These are phyloP conservation scores for Momotus momota DNA, from an alignment of 2,797 vertebrate species.

Conservation along the genomic window DNA sequence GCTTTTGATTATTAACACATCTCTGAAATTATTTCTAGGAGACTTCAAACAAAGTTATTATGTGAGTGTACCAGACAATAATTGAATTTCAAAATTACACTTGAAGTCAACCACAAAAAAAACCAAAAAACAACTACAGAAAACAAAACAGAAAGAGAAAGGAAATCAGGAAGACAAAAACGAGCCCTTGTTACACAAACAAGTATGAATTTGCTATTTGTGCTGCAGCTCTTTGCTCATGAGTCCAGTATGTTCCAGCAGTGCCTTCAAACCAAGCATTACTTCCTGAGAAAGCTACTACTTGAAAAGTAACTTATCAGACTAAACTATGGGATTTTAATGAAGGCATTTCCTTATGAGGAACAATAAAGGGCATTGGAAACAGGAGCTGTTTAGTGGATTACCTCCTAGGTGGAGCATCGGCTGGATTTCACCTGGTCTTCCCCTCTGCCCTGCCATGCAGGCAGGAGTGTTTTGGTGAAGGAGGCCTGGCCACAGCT, in stretches of 20 bases:
- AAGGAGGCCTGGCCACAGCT: neutral
- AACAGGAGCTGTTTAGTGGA: neutral
- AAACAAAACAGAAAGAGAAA: neutral
- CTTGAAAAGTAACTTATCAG: neutral
- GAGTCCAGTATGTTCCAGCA: neutral
- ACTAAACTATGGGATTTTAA: neutral
- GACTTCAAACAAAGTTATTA: neutral
- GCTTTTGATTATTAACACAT: neutral
- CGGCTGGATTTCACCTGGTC: neutral
- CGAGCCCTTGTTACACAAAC: neutral
- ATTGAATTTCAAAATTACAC: neutral
- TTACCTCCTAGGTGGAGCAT: neutral
- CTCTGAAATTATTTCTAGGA: neutral
- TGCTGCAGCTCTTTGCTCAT: neutral
- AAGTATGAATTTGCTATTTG: neutral
- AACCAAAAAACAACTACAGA: neutral
- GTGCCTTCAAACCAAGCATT: fast-evolving
- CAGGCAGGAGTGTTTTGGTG: neutral
- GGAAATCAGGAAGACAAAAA: neutral
- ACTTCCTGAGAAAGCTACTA: neutral
- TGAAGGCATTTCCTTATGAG: neutral
- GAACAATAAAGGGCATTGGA: neutral
- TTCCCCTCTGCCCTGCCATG: neutral
- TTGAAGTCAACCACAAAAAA: neutral
- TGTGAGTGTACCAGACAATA: neutral